Percentiles rank a stretch among this genome's conserved stretches.
These are phyloP conservation scores for Atrichornis clamosus DNA, from an alignment of 2,113 vertebrate species.

Conservation along the genomic window DNA sequence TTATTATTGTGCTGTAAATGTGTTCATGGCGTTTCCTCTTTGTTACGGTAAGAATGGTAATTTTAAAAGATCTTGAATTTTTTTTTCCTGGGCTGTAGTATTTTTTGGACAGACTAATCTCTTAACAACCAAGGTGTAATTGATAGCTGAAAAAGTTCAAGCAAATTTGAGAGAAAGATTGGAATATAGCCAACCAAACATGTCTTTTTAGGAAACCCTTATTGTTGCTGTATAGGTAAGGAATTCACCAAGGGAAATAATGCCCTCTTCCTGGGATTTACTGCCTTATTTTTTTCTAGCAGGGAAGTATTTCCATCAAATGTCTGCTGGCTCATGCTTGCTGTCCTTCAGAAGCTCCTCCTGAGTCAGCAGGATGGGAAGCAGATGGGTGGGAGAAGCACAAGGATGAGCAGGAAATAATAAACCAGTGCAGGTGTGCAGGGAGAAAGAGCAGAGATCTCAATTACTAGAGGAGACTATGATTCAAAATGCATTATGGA, in stretches of 20 bases:
- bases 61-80: neutral
- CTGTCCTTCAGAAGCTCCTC: neutral
- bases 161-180: neutral
- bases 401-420: neutral
- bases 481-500: neutral
- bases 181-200: neutral
- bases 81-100: neutral
- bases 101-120: neutral
- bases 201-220: neutral
- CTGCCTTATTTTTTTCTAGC: neutral
- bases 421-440: neutral
- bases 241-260: neutral
- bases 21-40: neutral
- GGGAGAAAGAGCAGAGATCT: neutral
- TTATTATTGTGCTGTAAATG: neutral
- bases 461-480: neutral
- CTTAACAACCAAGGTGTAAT: neutral
- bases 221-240: neutral
- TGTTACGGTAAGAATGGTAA: neutral
- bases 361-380: neutral
- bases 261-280: neutral
- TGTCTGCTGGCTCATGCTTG: neutral
- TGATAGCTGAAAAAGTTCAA: neutral
- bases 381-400: neutral
- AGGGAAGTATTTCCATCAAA: neutral